Conservation (phyloP, 2,797 vertebrate species). For the Phylloscopus collybita region DNA sequence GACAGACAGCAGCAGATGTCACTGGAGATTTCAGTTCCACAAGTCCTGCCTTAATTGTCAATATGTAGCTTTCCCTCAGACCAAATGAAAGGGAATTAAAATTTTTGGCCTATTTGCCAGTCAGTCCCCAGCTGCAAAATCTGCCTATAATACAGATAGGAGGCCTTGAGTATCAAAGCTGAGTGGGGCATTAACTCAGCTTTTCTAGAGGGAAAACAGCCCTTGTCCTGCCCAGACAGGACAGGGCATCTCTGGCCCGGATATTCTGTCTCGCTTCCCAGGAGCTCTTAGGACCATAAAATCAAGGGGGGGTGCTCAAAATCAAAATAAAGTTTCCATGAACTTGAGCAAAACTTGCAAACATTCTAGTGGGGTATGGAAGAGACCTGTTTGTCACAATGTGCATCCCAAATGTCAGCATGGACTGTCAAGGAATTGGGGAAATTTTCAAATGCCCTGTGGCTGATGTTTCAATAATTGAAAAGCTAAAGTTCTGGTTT, state of each 20-base stretch:
- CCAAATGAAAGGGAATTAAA: neutral
- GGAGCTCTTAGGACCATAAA: neutral
- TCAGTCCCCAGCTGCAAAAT: rapidly evolving
- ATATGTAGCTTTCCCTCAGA: neutral
- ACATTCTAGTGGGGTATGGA: neutral
- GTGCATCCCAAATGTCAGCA: neutral
- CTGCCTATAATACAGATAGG: neutral
- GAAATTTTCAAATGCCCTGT: neutral
- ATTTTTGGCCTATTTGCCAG: neutral
- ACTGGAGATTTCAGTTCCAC: neutral
- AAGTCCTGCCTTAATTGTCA: neutral
- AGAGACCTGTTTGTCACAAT: neutral
- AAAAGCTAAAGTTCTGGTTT: neutral
- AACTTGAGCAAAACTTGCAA: neutral
- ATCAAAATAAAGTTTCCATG: neutral
- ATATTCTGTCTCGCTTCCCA: rapidly evolving
- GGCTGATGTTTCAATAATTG: neutral
- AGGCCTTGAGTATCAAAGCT: neutral
- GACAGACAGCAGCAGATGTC: neutral
- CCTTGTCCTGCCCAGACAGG: neutral
- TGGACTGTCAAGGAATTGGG: neutral
- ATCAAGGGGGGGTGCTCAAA: neutral
- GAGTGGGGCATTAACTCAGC: neutral
- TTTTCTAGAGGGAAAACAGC: neutral
- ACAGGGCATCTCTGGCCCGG: neutral